Evolutionary conservation across 2,797 vertebrate genomes (phyloP).

Genomic region (Molothrus aeneus): DNA sequence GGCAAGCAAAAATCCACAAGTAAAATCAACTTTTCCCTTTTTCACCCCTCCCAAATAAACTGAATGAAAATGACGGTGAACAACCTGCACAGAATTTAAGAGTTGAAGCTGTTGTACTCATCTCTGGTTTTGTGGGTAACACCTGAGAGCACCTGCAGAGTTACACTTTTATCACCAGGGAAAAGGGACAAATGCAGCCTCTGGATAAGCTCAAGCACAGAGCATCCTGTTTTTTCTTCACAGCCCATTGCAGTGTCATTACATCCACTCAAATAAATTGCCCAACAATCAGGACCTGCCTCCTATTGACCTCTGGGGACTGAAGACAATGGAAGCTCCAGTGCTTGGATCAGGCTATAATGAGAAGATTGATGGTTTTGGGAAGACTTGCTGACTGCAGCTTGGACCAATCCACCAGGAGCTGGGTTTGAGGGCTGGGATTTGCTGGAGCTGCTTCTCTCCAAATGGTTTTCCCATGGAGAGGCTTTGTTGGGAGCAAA

Average conservation of each 20-base stretch:
- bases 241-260: neutral
- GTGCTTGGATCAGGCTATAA: neutral
- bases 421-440: neutral
- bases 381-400: neutral
- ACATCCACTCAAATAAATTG: neutral
- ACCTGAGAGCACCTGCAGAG: neutral
- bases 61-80: neutral
- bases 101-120: neutral
- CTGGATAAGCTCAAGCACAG: neutral
- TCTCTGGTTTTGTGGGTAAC: neutral
- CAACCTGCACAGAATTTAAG: neutral
- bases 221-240: neutral
- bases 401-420: neutral
- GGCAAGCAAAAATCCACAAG: neutral
- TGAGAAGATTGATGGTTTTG: constrained; percentile 9
- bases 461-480: neutral
- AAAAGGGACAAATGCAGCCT: neutral
- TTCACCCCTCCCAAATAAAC: neutral
- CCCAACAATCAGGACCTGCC: neutral
- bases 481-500: neutral
- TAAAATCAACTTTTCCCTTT: neutral
- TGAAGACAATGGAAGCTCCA: neutral
- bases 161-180: neutral
- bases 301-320: constrained; percentile 23
- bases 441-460: neutral